phyloP scores from a whole-genome alignment of 2,888 invertebrate species.

The Ferdinandea cuprea region DNA sequence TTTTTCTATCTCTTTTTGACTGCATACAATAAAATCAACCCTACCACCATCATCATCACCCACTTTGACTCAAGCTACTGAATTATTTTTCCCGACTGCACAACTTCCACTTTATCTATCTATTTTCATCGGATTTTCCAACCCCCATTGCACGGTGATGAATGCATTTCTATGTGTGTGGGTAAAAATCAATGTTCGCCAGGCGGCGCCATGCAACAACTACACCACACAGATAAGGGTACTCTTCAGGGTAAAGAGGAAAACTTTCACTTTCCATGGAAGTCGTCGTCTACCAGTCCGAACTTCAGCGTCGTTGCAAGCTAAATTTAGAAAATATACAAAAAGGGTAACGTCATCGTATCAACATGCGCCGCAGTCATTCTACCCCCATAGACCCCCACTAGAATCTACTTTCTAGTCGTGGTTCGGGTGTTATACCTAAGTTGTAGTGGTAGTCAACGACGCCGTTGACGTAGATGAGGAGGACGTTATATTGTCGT shows the following conservation, averaged over 20 bases:
- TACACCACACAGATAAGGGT: slow-evolving; percentile 51
- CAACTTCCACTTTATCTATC: slow-evolving; percentile 52
- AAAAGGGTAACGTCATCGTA: slow-evolving; percentile 71
- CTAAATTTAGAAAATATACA: slow-evolving; percentile 70
- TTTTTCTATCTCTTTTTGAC: background rate
- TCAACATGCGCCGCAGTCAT: slow-evolving; percentile 71
- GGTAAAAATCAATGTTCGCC: slow-evolving; percentile 70
- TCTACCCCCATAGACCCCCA: slow-evolving; percentile 17
- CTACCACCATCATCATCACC: background rate
- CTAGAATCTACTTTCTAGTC: slow-evolving; percentile 18
- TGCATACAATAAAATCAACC: slow-evolving; percentile 4
- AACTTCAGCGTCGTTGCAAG: slow-evolving; percentile 58
- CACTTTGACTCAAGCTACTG: slow-evolving; percentile 37
- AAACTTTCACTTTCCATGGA: slow-evolving; percentile 67
- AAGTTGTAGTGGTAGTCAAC: slow-evolving; percentile 25
- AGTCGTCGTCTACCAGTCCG: slow-evolving; percentile 17
- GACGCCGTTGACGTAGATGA: slow-evolving; percentile 16
- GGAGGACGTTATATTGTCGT: slow-evolving; percentile 24
- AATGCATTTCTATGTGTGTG: slow-evolving; percentile 68
- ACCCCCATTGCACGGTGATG: slow-evolving; percentile 43
- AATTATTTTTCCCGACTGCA: slow-evolving; percentile 59
- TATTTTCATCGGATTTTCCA: slow-evolving; percentile 36
- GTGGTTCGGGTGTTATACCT: slow-evolving; percentile 31
- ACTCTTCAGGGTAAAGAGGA: slow-evolving; percentile 27
- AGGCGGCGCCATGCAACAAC: slow-evolving; percentile 74